phyloP scores from a whole-genome alignment of 2,888 invertebrate genomes.

The Heteromyza rotundicornis region DNA sequence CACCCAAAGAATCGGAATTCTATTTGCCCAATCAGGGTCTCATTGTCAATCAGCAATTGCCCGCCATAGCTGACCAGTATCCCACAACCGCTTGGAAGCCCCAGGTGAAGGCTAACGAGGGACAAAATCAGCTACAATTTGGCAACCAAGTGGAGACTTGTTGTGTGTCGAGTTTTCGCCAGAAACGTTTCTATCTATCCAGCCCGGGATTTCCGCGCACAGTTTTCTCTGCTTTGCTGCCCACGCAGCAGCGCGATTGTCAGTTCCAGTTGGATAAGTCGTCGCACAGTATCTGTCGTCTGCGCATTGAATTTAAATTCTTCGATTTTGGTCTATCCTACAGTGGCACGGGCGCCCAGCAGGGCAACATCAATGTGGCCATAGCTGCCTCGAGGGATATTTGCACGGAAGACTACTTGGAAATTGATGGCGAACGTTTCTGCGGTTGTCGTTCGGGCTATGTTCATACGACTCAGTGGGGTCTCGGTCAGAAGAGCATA shows the following conservation, averaged over 20 bases:
- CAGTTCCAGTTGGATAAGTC: slow-evolving; percentile 64
- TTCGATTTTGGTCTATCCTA: slow-evolving; percentile 64
- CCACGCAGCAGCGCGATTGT: slow-evolving; percentile 62
- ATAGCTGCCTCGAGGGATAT: slow-evolving; percentile 28
- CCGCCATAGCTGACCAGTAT: slow-evolving; percentile 41
- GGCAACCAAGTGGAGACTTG: slow-evolving; percentile 52
- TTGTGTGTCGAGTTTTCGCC: slow-evolving; percentile 61
- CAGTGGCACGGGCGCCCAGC: slow-evolving; percentile 18
- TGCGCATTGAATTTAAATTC: slow-evolving; percentile 66
- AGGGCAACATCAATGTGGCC: slow-evolving; percentile 23
- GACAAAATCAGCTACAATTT: slow-evolving; percentile 32
- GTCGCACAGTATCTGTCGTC: slow-evolving; percentile 63
- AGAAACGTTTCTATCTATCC: slow-evolving; percentile 64
- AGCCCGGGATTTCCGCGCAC: slow-evolving; percentile 68
- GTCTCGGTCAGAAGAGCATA: slow-evolving; percentile 61
- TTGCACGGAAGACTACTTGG: slow-evolving; percentile 65
- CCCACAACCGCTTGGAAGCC: slow-evolving; percentile 39
- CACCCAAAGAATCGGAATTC: slow-evolving; percentile 8
- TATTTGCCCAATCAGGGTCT: slow-evolving; percentile 24
- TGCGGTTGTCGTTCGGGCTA: slow-evolving; percentile 67
- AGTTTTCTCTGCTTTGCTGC: slow-evolving; percentile 49
- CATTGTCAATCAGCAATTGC: slow-evolving; percentile 35
- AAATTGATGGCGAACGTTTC: slow-evolving; percentile 66
- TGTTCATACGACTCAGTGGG: slow-evolving; percentile 50
- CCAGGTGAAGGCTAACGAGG: slow-evolving; percentile 39